These are phyloP conservation scores for Paracentrotus lividus DNA, from an alignment of 53 echinoderm and acorn worm species.

Conservation along the genomic window DNA sequence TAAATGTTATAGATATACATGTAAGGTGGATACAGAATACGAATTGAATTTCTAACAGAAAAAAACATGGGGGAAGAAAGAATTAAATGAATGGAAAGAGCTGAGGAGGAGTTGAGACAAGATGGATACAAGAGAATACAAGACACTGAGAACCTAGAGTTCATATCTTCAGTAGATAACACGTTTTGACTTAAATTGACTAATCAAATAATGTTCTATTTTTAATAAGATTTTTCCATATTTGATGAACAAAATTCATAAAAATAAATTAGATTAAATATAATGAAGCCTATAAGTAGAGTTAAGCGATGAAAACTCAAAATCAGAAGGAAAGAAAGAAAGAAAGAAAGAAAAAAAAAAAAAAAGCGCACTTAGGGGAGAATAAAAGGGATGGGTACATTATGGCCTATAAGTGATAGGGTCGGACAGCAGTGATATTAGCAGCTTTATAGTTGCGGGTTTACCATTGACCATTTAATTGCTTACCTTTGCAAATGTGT, in stretches of 20 bases:
- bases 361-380: too few species aligned
- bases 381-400: too few species aligned
- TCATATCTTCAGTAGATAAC: constrained; percentile 20
- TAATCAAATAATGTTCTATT: too few species aligned
- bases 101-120: neutral
- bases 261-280: too few species aligned
- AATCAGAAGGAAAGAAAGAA: too few species aligned
- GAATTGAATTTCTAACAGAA: neutral
- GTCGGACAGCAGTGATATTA: too few species aligned
- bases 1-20: neutral
- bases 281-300: too few species aligned
- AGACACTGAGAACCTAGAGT: neutral
- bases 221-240: too few species aligned
- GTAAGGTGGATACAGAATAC: neutral
- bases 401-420: too few species aligned
- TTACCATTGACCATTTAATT: neutral
- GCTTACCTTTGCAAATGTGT: constrained; percentile 97
- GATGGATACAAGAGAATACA: neutral
- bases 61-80: neutral
- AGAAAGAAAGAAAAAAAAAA: too few species aligned
- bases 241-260: too few species aligned
- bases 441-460: neutral
- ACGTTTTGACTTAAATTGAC: neutral
- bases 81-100: neutral
- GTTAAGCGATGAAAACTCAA: too few species aligned